Evolutionary conservation across 2,797 vertebrate genomes (phyloP).

Genomic region (Tokudaia tokunoshimensis): DNA sequence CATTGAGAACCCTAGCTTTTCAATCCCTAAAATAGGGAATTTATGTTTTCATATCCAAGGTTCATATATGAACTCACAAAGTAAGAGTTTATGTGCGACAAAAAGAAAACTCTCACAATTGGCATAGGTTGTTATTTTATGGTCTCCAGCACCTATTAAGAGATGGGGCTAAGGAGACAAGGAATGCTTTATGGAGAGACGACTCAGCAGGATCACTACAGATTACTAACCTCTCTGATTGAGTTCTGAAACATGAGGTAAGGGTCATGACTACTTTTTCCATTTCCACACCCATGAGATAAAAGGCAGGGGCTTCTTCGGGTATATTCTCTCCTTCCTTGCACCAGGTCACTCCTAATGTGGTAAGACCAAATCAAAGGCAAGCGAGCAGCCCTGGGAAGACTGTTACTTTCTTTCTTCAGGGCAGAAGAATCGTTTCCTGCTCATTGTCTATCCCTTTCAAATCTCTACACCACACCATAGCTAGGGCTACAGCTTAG

Average conservation of each 20-base stretch:
- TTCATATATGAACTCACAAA: background rate
- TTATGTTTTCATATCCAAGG: background rate
- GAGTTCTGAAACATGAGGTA: background rate
- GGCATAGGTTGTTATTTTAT: too few relatives aligned
- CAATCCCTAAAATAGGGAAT: background rate
- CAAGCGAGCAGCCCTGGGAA: background rate
- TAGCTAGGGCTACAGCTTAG: background rate
- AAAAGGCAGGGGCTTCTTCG: background rate
- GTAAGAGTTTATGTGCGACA: background rate
- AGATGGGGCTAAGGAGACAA: background rate
- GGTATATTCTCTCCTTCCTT: background rate
- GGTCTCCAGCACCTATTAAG: background rate
- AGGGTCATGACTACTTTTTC: too few relatives aligned
- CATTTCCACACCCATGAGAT: background rate
- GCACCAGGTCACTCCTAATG: background rate
- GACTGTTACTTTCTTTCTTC: background rate
- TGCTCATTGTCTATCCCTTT: background rate
- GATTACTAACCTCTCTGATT: background rate
- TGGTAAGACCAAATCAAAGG: background rate
- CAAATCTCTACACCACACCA: background rate
- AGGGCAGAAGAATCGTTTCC: background rate
- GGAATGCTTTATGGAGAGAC: too few relatives aligned
- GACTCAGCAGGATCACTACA: background rate
- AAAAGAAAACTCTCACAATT: background rate
- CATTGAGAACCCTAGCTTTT: background rate